Percentiles rank a stretch among this genome's conserved stretches.
phyloP scores from a whole-genome alignment of 1,140 invertebrate genomes.

The Trichomalopsis sarcophagae region DNA sequence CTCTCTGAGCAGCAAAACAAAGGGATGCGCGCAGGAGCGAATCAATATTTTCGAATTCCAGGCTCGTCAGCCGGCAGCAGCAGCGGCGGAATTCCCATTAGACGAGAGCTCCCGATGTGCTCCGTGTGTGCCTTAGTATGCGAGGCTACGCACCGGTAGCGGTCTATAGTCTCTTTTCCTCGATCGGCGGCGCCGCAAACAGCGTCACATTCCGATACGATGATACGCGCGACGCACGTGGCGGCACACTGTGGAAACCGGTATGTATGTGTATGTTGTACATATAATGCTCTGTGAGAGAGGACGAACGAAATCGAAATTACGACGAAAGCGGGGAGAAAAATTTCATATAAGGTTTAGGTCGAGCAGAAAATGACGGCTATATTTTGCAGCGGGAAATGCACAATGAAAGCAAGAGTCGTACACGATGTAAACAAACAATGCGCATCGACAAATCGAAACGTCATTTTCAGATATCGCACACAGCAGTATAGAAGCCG shows the following conservation, averaged over 20 bases:
- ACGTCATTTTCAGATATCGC: background rate
- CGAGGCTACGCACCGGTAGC: background rate
- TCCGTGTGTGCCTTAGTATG: background rate
- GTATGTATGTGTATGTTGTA: background rate
- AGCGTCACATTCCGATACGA: slow-evolving; percentile 44
- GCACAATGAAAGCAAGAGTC: too few relatives aligned
- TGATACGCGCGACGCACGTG: slow-evolving; percentile 1
- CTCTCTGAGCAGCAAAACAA: background rate
- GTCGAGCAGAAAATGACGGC: background rate
- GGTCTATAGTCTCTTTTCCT: slow-evolving; percentile 28
- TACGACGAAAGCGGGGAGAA: background rate
- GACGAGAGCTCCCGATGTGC: background rate
- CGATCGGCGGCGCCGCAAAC: background rate
- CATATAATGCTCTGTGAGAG: background rate
- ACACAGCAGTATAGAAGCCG: background rate
- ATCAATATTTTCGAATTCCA: slow-evolving; percentile 48
- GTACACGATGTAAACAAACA: background rate
- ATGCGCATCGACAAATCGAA: background rate
- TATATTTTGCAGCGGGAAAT: background rate
- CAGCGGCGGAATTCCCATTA: slow-evolving; percentile 45
- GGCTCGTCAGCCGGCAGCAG: slow-evolving; percentile 6
- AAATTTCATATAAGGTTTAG: background rate
- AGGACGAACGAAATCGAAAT: slow-evolving; percentile 35
- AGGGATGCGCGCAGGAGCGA: slow-evolving; percentile 1
- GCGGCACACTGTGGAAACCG: background rate